Conservation (phyloP, 2,888 invertebrate species). For the Eudasyphora cyanicolor region DNA sequence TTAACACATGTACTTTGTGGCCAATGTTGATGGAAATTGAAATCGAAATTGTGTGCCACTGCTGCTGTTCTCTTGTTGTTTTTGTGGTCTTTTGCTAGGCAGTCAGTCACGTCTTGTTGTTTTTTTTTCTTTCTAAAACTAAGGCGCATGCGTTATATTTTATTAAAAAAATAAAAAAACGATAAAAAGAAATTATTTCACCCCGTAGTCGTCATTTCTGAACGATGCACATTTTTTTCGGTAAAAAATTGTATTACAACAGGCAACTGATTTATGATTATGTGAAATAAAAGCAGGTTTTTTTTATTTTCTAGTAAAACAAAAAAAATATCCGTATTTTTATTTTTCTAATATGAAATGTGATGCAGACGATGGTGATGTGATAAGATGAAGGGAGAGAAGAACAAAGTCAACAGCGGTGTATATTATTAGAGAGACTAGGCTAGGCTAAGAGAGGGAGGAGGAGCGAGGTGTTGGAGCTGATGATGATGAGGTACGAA, state of each 20-base stretch:
- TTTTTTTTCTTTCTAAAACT: constrained; percentile 6
- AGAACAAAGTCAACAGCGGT: neutral
- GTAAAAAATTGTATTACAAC: constrained; percentile 30
- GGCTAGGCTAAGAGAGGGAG: neutral
- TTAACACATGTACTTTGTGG: constrained; percentile 43
- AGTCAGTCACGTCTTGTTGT: neutral
- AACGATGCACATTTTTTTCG: constrained; percentile 37
- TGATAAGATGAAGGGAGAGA: too few relatives aligned
- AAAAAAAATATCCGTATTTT: neutral
- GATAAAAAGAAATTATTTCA: constrained; percentile 5
- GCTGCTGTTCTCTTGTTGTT: neutral
- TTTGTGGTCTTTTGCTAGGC: too few relatives aligned
- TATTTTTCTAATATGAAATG: constrained; percentile 1
- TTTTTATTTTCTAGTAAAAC: neutral
- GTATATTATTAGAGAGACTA: neutral
- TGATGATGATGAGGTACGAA: neutral
- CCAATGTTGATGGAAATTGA: constrained; percentile 45
- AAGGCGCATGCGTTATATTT: constrained; percentile 57
- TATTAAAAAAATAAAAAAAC: too few relatives aligned
- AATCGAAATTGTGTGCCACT: too few relatives aligned
- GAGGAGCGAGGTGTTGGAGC: neutral
- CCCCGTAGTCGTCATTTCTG: constrained; percentile 1
- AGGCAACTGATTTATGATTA: constrained; percentile 54
- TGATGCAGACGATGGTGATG: neutral
- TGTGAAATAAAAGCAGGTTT: constrained; percentile 18